Evolutionary conservation across 2,888 invertebrate genomes (phyloP).

Genomic region (Agrotis ipsilon): DNA sequence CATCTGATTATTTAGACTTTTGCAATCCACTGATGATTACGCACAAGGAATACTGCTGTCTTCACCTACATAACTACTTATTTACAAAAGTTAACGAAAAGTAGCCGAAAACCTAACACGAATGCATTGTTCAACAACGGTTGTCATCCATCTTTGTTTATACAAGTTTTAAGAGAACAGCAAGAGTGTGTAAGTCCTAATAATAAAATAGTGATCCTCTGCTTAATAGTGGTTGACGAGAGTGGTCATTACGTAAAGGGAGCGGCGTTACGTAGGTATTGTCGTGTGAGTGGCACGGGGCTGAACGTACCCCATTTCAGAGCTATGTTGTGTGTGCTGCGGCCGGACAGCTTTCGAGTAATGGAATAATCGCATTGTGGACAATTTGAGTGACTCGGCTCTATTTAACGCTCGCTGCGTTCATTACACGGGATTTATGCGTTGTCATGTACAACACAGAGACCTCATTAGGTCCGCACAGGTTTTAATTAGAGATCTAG

Average conservation of each 20-base stretch:
- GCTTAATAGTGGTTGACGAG: slow-evolving; percentile 48
- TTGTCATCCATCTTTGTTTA: slow-evolving; percentile 39
- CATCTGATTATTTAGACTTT: too few relatives aligned
- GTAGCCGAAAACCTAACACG: slow-evolving; percentile 12
- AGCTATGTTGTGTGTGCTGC: slow-evolving; percentile 68
- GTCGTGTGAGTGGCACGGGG: slow-evolving; percentile 52
- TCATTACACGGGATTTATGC: slow-evolving; percentile 89
- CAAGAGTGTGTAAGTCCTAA: slow-evolving; percentile 25
- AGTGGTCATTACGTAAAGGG: slow-evolving; percentile 56
- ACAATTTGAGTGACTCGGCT: slow-evolving; percentile 87
- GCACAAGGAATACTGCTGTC: slow-evolving; percentile 2
- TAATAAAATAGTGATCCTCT: slow-evolving; percentile 48
- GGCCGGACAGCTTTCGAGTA: slow-evolving; percentile 79
- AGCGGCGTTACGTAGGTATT: slow-evolving; percentile 37
- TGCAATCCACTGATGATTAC: too few relatives aligned
- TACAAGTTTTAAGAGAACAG: slow-evolving; percentile 19
- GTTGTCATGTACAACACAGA: slow-evolving; percentile 84
- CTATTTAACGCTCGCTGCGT: slow-evolving; percentile 87
- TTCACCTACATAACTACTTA: not conserved
- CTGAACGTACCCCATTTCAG: slow-evolving; percentile 67
- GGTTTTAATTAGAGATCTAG: slow-evolving; percentile 86
- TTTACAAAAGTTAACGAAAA: slow-evolving; percentile 1
- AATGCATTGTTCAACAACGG: slow-evolving; percentile 1
- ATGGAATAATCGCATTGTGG: slow-evolving; percentile 89
- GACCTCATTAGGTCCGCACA: slow-evolving; percentile 85